These are phyloP conservation scores for Eupristina koningsbergeri DNA, from an alignment of 1,140 invertebrate genomes.

Conservation along the genomic window DNA sequence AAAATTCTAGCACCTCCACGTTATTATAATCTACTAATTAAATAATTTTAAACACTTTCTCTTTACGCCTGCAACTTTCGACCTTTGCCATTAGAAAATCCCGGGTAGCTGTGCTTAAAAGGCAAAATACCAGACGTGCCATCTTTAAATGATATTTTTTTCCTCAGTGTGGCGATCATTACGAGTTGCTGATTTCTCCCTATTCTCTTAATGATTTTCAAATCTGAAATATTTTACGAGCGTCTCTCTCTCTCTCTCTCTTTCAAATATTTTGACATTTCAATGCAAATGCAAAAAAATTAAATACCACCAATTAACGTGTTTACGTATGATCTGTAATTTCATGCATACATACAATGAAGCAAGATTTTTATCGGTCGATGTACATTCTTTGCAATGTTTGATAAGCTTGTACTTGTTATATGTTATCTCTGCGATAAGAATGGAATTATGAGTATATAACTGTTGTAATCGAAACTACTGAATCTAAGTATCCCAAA, in stretches of 20 bases:
- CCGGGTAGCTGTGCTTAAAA: not conserved
- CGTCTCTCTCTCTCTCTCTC: not conserved
- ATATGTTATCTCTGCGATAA: not conserved
- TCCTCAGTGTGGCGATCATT: not conserved
- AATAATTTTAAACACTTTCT: constrained; percentile 32
- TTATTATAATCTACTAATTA: constrained; percentile 4
- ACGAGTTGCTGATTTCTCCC: constrained; percentile 24
- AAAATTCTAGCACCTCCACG: not conserved
- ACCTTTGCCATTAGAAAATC: constrained; percentile 38
- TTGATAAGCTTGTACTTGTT: not conserved
- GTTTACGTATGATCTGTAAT: not conserved
- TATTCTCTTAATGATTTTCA: not conserved
- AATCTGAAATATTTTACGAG: not conserved
- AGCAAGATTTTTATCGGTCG: not conserved
- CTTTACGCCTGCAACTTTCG: constrained; percentile 4
- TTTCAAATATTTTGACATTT: constrained; percentile 17
- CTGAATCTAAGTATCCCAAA: too few species aligned
- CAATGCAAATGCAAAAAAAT: not conserved
- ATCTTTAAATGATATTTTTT: constrained; percentile 21
- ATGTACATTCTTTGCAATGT: not conserved
- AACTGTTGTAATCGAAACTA: not conserved
- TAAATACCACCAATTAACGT: not conserved
- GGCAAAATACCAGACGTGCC: constrained; percentile 11
- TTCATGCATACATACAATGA: not conserved
- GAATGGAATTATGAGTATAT: not conserved